Evolutionary conservation across 2,113 vertebrate species (phyloP).

Genomic region (Myotis davidii): DNA sequence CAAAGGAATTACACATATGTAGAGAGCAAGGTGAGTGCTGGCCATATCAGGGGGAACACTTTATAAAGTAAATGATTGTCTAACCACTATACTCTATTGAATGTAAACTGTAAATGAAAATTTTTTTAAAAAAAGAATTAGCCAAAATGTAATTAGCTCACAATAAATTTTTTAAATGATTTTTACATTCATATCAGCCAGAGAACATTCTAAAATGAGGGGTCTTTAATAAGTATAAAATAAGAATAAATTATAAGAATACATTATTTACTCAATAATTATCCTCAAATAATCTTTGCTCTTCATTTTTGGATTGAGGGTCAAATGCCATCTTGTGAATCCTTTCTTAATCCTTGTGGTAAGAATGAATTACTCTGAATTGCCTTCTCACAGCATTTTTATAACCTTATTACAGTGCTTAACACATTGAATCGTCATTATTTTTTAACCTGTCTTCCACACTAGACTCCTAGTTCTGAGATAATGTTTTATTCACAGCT

Average conservation of each 20-base stretch:
- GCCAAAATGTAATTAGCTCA: background rate
- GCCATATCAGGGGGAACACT: background rate
- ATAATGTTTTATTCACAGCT: slow-evolving; percentile 65
- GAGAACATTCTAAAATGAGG: slow-evolving; percentile 14
- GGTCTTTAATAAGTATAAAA: background rate
- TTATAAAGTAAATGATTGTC: background rate
- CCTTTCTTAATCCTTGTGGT: background rate
- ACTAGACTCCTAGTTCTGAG: background rate
- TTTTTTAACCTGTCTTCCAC: slow-evolving; percentile 42
- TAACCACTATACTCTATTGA: background rate
- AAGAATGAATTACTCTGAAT: slow-evolving; percentile 52
- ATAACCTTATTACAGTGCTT: slow-evolving; percentile 4
- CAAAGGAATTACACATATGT: background rate
- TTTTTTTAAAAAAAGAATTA: background rate
- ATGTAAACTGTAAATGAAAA: background rate
- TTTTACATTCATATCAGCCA: slow-evolving; percentile 15
- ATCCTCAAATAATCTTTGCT: slow-evolving; percentile 48
- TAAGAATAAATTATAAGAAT: slow-evolving; percentile 39
- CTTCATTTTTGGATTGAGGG: slow-evolving; percentile 12
- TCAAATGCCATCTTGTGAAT: slow-evolving; percentile 35
- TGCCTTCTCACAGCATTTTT: slow-evolving; percentile 52
- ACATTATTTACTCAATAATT: slow-evolving; percentile 23
- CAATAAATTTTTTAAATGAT: background rate
- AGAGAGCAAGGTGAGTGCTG: background rate
- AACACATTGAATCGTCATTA: slow-evolving; percentile 44